Percentiles rank a stretch among this genome's conserved stretches.
phyloP scores from a whole-genome alignment of 53 echinoderm and acorn worm species.

The Holothuria scabra region DNA sequence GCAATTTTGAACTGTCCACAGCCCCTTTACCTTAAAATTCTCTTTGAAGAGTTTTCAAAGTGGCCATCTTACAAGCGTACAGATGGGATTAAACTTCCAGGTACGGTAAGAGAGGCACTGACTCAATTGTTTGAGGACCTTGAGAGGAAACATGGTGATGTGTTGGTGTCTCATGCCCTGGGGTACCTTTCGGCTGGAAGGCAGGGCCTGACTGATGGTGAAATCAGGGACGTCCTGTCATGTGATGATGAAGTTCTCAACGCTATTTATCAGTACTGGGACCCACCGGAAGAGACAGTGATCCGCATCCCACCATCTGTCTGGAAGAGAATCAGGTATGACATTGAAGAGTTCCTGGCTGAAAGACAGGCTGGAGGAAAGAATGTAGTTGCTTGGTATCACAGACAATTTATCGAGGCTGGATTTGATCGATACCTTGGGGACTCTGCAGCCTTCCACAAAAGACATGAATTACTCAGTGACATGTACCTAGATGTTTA shows the following conservation, averaged over 20 bases:
- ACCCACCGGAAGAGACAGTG: constrained; percentile 77
- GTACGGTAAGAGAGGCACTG: constrained; percentile 70
- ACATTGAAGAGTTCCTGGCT: constrained; percentile 73
- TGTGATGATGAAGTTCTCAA: constrained; percentile 88
- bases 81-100: constrained; percentile 52
- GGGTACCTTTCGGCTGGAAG: constrained; percentile 84
- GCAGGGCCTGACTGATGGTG: constrained; percentile 77
- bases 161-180: constrained; percentile 77
- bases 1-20: constrained; percentile 82
- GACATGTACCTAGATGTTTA: constrained; percentile 83
- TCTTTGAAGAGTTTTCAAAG: constrained; percentile 74
- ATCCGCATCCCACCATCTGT: constrained; percentile 86
- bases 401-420: constrained; percentile 91
- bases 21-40: constrained; percentile 81
- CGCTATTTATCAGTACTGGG: constrained; percentile 97
- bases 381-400: constrained; percentile 91
- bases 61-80: constrained; percentile 76
- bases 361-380: constrained; percentile 90
- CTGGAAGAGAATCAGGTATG: constrained; percentile 85
- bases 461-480: constrained; percentile 67
- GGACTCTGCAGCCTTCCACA: constrained; percentile 11
- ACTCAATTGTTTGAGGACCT: constrained; percentile 69
- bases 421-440: constrained; percentile 69
- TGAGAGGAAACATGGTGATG: constrained; percentile 73
- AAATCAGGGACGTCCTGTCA: constrained; percentile 84